Evolutionary conservation across 2,113 vertebrate genomes (phyloP), one percentile per base, ranked within the genome.

Genomic region (Erythrolamprus reginae): DNA sequence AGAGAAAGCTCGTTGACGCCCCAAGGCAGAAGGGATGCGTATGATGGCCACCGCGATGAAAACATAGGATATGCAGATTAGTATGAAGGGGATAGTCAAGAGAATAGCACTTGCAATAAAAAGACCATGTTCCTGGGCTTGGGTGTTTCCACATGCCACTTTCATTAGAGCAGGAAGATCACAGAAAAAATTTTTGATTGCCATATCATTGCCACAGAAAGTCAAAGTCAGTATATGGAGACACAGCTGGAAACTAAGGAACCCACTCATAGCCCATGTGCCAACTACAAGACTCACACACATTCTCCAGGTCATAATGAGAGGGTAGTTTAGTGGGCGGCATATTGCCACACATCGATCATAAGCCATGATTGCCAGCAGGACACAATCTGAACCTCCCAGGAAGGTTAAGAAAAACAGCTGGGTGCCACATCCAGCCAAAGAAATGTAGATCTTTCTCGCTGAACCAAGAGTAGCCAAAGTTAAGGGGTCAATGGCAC

Each of bases 321-420:
- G 53, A 12, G 88, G 86, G 8, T 94, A 94, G 10, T 70, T 50
- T 58, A 94, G 65, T 3, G 94, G 93, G 84, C 92, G 61, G 26
- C 94, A 94, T 85, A 95, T 95, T 0, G 93, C 95, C 1, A 93
- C 13, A 0, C 94, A 89, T 45, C 52, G 61, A 33, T 95, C 94
- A 0, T 92, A 95, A 13, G 93, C 94, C 95, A 95, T 94, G 88
- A 94, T 52, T 0, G 94, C 92, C 3, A 95, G 87, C 13, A 96
- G 87, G 21, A 95, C 77, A 7, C 87, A 15, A 2, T 95, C 95
- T 9, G 94, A 82, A 1, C 92, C 94, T 1, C 95, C 95, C 88
- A 95, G 50, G 48, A 95, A 93, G 84, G 93, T 26, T 10, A 95
- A 96, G 90, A 95, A 94, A 38, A 95, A 94, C 91, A 96, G 93